phyloP scores from a whole-genome alignment of 2,797 vertebrate genomes.

The Poliocrania exsul region DNA sequence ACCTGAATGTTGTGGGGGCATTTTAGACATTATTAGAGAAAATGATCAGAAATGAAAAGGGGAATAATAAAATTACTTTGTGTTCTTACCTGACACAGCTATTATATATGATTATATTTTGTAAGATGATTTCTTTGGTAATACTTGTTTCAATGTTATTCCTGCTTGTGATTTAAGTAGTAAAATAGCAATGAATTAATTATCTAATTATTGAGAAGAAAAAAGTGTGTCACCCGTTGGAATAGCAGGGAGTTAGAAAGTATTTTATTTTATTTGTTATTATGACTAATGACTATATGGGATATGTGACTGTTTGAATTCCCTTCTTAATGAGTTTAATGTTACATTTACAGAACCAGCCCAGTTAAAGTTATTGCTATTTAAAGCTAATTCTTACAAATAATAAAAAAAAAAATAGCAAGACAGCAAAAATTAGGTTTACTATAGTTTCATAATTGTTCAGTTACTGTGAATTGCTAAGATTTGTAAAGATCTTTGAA shows the following conservation, averaged over 20 bases:
- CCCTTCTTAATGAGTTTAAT: neutral
- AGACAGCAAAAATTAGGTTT: slow-evolving; percentile 26
- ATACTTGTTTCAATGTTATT: neutral
- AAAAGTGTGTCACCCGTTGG: neutral
- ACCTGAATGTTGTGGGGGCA: neutral
- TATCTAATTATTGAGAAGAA: neutral
- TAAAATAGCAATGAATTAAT: neutral
- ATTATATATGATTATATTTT: neutral
- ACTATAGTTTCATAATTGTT: slow-evolving; percentile 42
- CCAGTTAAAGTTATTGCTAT: neutral
- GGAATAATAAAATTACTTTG: neutral
- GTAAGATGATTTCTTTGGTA: neutral
- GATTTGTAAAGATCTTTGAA: slow-evolving; percentile 61
- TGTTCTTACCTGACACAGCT: neutral
- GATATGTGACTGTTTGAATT: neutral
- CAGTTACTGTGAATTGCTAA: slow-evolving; percentile 46
- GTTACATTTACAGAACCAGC: neutral
- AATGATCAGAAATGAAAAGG: neutral
- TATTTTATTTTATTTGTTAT: neutral
- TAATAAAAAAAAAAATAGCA: slow-evolving; percentile 24
- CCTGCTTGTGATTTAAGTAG: slow-evolving; percentile 12
- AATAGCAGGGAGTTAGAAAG: slow-evolving; percentile 6
- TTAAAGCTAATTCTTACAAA: slow-evolving; percentile 33
- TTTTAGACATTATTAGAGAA: neutral
- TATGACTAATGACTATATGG: neutral